A percentile compares a stretch with the other conserved stretches of the same genome.
phyloP scores from a whole-genome alignment of 2,797 vertebrate genomes.

The Tangara arthus region DNA sequence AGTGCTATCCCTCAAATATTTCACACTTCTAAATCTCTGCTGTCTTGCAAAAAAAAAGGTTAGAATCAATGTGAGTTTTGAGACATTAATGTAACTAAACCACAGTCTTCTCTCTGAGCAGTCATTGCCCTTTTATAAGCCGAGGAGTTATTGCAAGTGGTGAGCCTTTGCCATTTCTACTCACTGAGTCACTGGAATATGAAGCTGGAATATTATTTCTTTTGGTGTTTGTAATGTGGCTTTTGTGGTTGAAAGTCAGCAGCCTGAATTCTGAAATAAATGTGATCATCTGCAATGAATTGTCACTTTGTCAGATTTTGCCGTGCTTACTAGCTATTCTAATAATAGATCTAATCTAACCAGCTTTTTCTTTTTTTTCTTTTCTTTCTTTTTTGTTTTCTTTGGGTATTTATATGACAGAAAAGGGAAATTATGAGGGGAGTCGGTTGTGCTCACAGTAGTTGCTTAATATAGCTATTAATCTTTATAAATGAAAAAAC shows the following conservation, averaged over 20 bases:
- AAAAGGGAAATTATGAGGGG: neutral
- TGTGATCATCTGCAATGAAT: neutral
- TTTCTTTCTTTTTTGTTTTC: neutral
- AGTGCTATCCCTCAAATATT: neutral
- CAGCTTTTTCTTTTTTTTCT: neutral
- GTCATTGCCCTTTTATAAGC: neutral
- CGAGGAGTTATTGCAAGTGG: neutral
- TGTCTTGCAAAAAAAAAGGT: neutral
- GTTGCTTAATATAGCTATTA: conserved; percentile 35
- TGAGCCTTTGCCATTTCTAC: neutral
- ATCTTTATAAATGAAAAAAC: conserved; percentile 42
- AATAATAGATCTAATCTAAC: neutral
- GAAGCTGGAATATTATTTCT: conserved; percentile 33
- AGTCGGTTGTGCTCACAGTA: conserved; percentile 20
- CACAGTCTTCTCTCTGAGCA: neutral
- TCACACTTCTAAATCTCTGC: neutral
- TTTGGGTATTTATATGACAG: neutral
- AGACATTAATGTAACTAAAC: neutral
- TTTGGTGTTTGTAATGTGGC: neutral
- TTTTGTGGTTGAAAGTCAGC: neutral
- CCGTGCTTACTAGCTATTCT: neutral
- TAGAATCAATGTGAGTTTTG: neutral
- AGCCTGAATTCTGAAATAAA: neutral
- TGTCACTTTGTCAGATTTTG: conserved; percentile 7
- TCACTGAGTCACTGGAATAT: neutral